Evolutionary conservation across 1,140 invertebrate species (phyloP), one percentile per base, ranked within the genome.

Genomic region (Zaprionus inermis): DNA sequence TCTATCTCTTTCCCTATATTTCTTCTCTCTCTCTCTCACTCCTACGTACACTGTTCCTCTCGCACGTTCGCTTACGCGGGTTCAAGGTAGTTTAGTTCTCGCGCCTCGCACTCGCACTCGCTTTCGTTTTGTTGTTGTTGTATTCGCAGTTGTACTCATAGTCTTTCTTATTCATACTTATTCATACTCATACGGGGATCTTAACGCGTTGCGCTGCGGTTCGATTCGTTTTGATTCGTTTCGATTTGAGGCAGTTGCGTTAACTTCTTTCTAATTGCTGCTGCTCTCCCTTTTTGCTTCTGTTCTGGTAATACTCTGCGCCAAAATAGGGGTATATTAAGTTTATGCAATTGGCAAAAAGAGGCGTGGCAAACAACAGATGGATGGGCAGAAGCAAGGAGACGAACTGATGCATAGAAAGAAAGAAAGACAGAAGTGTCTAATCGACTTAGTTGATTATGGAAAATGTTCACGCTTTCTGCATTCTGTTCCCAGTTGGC

Each of bases 61-160:
- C 49, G 58, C 57, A 41, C 55, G 44, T 55, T 46, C 59, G 67
- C 46, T 54, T 72, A 81, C 58, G 70, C 69, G 81, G 68, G 71
- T 78, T 89, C 71, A 80, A 88, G 80, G 80, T 83, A 89, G 84
- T 72, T 80, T 78, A 68, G 60, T 68, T 80, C 71, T 77, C 46
- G 77, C 64, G 63, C 60, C 65, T 55, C 32, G 32, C 32, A 54
- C 34, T 24, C 34, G 28, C 55, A 32, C 49, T 20, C 66, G 52
- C 52, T 30, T 18, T 66, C 36, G 3, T 12, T 22, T 28, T 28
- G 24, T 4, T n/a, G n/a, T n/a, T n/a, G 9, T 52, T 51, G 20
- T 11, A 34, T 14, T 63, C 30, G 28, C n/a, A 24, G 20, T 14
- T 18, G 22, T 18, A 64, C 20, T 16, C n/a, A 46, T 7, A 38